Base-by-base conservation (phyloP, 2,113 vertebrate genomes). In the Myotis brandtii region DNA sequence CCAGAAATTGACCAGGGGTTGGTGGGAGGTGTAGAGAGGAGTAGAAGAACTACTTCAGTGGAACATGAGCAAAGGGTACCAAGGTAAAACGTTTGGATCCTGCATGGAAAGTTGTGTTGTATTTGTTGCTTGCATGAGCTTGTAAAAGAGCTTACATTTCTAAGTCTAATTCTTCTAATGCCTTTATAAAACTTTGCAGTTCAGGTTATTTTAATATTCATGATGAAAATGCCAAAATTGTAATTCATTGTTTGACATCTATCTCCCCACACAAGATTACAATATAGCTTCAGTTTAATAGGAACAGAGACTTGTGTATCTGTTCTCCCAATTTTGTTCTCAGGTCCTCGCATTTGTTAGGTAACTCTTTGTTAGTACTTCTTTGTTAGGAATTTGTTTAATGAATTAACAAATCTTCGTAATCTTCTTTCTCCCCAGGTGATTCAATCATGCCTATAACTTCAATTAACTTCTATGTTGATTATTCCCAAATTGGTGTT, bases 201-300 rank as follows among this genome's bases (percentile, higher is more conserved):
- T 69, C 52, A 54, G 7, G 6, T 88, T 66, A 67, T 93, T 77
- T 95, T 92, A 70, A 87, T 92, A 95, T 80, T 75, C 34, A 76
- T 56, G 6, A 70, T 70, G 7, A 84, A 77, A 93, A 95, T 66
- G 25, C 1, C 8, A 87, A 83, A 56, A 59, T 62, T 91, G 30
- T 54, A 84, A 86, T 84, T 75, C 82, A 12, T 79, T 86, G 5
- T 86, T 92, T 94, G 81, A 87, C 46, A 56, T 79, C 48, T 86
- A 3, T 75, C 16, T 89, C 67, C 13, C 21, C 32, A 70, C 13
- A 83, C 32, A 86, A 80, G 20, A 59, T 66, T 64, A 27, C 52
- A 92, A 69, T 67, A 64, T 9, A 82, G 8, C 32, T 73, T 90
- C n/a, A 56, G 27, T 82, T 76, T 43, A 90, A 66, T 83, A 73